Conservation (phyloP, 2,888 invertebrate genomes). For the Diachrysia chrysitis region DNA sequence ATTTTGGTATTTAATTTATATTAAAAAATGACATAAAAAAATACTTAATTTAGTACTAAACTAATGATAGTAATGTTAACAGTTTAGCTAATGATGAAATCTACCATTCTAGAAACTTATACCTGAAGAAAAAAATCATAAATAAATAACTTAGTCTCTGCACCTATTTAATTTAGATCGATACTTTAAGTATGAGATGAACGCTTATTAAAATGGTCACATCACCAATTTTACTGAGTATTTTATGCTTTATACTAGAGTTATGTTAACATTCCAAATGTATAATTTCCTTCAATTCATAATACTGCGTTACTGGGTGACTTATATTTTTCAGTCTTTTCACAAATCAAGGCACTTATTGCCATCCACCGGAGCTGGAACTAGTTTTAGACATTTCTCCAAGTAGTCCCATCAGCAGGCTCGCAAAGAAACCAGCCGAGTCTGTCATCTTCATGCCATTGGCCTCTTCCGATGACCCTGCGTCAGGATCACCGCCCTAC, state of each 20-base stretch:
- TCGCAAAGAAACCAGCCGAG: slow-evolving; percentile 78
- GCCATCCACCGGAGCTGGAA: slow-evolving; percentile 74
- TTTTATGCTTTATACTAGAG: no score
- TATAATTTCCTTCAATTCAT: no score
- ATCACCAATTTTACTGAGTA: no score
- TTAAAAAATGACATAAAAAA: neutral
- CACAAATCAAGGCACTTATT: neutral
- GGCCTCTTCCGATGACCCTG: slow-evolving; percentile 62
- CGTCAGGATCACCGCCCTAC: slow-evolving; percentile 72
- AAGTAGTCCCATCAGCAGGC: slow-evolving; percentile 76
- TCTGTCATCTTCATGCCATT: slow-evolving; percentile 71
- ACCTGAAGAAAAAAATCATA: no score
- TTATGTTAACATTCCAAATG: no score
- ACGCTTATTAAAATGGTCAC: no score
- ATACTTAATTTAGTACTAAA: slow-evolving; percentile 5
- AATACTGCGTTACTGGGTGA: neutral
- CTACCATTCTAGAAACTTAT: neutral
- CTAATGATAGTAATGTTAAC: neutral
- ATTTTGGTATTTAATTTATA: slow-evolving; percentile 14
- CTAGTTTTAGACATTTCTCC: slow-evolving; percentile 86
- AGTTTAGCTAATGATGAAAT: neutral
- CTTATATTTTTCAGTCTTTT: neutral
- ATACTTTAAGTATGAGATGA: no score
- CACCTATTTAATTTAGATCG: no score
- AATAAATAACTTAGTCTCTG: no score